Evolutionary conservation across 2,113 vertebrate species (phyloP), one percentile per base, ranked within the genome.

Genomic region (Siniperca knerii): DNA sequence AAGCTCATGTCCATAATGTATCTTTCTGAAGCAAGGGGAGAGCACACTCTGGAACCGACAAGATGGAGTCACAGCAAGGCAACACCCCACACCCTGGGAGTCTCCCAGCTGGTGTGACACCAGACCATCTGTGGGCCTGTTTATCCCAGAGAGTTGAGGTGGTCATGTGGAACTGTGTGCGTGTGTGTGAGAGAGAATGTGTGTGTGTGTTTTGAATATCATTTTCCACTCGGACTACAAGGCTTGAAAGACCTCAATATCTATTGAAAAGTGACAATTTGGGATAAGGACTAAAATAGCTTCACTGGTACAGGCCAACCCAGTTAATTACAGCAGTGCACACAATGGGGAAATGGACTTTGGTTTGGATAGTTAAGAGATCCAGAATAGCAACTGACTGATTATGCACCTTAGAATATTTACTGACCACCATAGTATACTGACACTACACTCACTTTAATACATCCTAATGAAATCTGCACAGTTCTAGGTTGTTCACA

Each of bases 51-150:
- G 79, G 52, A 92, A 90, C 62, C 73, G 74, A 87, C 91, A 93
- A 92, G 89, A 94, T 93, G 94, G 92, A 90, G 88, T 85, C 90
- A 81, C 92, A 93, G 94, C 92, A 87, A 86, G 92, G 78, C 90
- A 90, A 84, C 89, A 89, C 91, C 90, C 85, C 83, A 13, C 61
- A 87, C 88, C 91, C 85, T 81, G 82, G 83, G 90, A 93, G 89
- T 87, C 82, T 88, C 90, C 87, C 92, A 90, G 92, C 90, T 92
- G 91, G 93, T 92, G 90, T 88, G 93, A 93, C 92, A 90, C 88
- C 84, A 81, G 84, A 92, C 93, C 93, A 95, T 95, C 94, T 94
- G 94, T 89, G 88, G 90, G 48, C 87, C 87, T 92, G 88, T 92
- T 92, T 91, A 87, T 91, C 88, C 65, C 78, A 91, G 33, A 76